Evolutionary conservation across 2,888 invertebrate species (phyloP).

Genomic region (Gortyna flavago): DNA sequence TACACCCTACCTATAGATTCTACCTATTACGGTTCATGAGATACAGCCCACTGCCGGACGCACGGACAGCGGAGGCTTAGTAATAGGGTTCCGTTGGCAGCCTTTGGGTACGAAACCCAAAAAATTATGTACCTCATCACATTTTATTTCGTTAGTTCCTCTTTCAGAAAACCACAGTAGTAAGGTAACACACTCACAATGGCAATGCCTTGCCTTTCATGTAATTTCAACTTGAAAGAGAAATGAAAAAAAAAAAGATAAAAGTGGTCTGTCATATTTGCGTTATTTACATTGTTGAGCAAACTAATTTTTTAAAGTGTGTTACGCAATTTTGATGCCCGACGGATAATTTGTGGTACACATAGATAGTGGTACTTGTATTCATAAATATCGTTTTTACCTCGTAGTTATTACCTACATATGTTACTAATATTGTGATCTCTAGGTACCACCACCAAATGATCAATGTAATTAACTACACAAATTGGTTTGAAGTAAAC

Average conservation of each 20-base stretch:
- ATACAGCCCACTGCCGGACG: no score
- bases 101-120: background rate
- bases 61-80: no score
- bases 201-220: background rate
- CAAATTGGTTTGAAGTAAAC: background rate
- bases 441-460: background rate
- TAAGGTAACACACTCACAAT: background rate
- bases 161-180: background rate
- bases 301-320: background rate
- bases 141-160: background rate
- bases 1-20: no score
- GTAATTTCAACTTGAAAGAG: background rate
- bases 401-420: background rate
- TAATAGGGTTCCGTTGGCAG: background rate
- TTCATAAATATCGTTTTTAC: background rate
- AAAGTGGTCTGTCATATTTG: background rate
- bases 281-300: background rate
- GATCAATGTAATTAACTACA: background rate
- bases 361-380: background rate
- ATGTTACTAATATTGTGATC: background rate
- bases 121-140: background rate
- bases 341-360: background rate
- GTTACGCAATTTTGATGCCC: background rate
- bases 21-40: background rate
- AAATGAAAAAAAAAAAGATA: background rate